A percentile compares a stretch with the other conserved stretches of the same genome.
phyloP scores from a whole-genome alignment of 2,888 invertebrate genomes.

The Orthosia gracilis region DNA sequence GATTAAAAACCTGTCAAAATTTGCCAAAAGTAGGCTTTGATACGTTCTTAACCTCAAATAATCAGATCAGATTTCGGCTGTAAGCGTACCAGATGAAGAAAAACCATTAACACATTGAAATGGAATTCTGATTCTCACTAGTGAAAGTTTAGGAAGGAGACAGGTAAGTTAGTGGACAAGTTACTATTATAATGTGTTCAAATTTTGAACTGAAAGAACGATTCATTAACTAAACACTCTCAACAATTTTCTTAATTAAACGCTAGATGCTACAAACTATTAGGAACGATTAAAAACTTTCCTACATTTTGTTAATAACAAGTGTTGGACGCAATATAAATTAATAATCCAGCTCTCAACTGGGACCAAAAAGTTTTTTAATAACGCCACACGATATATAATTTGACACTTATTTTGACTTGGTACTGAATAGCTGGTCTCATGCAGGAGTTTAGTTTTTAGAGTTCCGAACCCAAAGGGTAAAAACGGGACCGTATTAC shows the following conservation, averaged over 20 bases:
- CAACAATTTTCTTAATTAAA: constrained; percentile 28
- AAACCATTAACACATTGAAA: too few relatives aligned
- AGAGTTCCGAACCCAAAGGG: too few relatives aligned
- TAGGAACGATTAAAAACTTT: constrained; percentile 62
- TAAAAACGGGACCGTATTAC: too few relatives aligned
- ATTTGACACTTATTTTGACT: constrained; percentile 49
- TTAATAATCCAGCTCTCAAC: constrained; percentile 59
- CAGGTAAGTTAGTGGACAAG: too few relatives aligned
- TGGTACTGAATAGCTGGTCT: constrained; percentile 26
- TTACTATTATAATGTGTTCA: background rate
- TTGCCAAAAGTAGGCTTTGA: too few relatives aligned
- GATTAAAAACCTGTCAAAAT: too few relatives aligned
- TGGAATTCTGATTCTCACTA: too few relatives aligned
- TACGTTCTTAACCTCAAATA: too few relatives aligned
- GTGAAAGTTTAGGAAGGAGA: too few relatives aligned
- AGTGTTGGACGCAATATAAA: constrained; percentile 65
- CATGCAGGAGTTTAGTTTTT: constrained; percentile 18
- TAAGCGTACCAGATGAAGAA: too few relatives aligned
- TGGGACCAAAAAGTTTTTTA: constrained; percentile 70
- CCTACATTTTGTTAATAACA: constrained; percentile 69
- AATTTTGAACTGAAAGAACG: background rate
- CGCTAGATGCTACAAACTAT: constrained; percentile 51
- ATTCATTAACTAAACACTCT: background rate
- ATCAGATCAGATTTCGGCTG: too few relatives aligned
- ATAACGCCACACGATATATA: constrained; percentile 64